These are phyloP conservation scores for Papilio dardanus DNA, from an alignment of 1,140 invertebrate genomes.

Conservation along the genomic window DNA sequence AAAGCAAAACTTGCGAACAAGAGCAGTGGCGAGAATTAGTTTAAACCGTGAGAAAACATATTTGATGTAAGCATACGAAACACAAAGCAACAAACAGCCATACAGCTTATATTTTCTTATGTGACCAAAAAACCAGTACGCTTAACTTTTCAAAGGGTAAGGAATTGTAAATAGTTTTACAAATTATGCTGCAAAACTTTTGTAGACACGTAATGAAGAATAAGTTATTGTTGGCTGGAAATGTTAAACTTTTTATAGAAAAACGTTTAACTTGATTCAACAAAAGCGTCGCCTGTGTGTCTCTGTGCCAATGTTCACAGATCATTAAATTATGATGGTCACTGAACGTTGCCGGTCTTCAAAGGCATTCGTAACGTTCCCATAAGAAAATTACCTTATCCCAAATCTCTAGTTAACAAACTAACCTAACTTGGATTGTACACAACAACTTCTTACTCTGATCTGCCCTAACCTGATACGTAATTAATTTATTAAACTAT, in stretches of 20 bases:
- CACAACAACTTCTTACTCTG: not conserved
- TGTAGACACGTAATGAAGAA: not conserved
- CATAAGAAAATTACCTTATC: slow-evolving; percentile 12
- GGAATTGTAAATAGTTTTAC: not conserved
- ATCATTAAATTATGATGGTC: slow-evolving; percentile 44
- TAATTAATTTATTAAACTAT: not conserved
- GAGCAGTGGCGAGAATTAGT: not conserved
- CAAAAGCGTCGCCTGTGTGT: slow-evolving; percentile 41
- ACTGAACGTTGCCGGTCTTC: not conserved
- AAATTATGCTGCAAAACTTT: not conserved
- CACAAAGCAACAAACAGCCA: not conserved
- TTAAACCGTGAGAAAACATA: not conserved
- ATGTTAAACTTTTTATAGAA: slow-evolving; percentile 34
- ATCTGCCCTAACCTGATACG: too few relatives aligned
- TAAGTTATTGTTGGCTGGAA: not conserved
- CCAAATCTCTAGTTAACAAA: not conserved
- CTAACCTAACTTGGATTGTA: not conserved
- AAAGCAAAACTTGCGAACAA: not conserved
- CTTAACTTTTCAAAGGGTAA: not conserved
- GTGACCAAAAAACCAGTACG: not conserved
- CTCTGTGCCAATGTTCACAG: slow-evolving; percentile 42
- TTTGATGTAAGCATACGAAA: not conserved
- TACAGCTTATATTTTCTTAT: not conserved
- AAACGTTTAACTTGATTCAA: slow-evolving; percentile 41
- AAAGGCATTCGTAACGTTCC: slow-evolving; percentile 9